Conservation (phyloP, 2,888 invertebrate genomes). For the Alentia gelatinosa region DNA sequence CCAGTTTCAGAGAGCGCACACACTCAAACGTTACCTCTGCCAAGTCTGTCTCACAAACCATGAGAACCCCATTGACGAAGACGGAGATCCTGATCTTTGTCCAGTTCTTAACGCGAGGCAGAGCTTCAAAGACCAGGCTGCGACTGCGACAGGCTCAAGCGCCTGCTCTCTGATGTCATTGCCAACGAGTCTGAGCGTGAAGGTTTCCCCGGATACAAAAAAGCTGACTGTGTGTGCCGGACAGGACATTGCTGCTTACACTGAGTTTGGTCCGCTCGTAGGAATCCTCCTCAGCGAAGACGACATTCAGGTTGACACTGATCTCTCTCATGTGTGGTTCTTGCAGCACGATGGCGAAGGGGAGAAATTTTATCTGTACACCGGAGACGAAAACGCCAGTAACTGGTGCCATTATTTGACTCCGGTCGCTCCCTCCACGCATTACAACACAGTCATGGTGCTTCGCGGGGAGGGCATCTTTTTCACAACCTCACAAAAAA, state of each 20-base stretch:
- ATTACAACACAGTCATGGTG: slow-evolving; percentile 33
- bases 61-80: neutral
- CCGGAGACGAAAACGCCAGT: slow-evolving; percentile 38
- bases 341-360: slow-evolving; percentile 39
- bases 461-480: slow-evolving; percentile 46
- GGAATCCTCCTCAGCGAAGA: slow-evolving; percentile 47
- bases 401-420: slow-evolving; percentile 44
- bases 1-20: neutral
- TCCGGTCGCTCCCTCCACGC: neutral
- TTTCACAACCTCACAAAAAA: slow-evolving; percentile 33
- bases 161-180: slow-evolving; percentile 27
- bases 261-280: slow-evolving; percentile 45
- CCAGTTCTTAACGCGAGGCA: neutral
- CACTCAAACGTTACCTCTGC: neutral
- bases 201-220: neutral
- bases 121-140: slow-evolving; percentile 1
- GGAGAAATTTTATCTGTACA: slow-evolving; percentile 26
- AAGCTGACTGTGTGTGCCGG: slow-evolving; percentile 37
- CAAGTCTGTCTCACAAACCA: slow-evolving; percentile 14
- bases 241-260: neutral
- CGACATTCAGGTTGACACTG: slow-evolving; percentile 23
- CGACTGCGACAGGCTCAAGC: neutral
- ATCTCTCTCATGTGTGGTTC: slow-evolving; percentile 49
- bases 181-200: slow-evolving; percentile 27
- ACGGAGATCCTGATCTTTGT: neutral